Evolutionary conservation across 2,888 invertebrate species (phyloP).

Genomic region (Syrphus vitripennis): DNA sequence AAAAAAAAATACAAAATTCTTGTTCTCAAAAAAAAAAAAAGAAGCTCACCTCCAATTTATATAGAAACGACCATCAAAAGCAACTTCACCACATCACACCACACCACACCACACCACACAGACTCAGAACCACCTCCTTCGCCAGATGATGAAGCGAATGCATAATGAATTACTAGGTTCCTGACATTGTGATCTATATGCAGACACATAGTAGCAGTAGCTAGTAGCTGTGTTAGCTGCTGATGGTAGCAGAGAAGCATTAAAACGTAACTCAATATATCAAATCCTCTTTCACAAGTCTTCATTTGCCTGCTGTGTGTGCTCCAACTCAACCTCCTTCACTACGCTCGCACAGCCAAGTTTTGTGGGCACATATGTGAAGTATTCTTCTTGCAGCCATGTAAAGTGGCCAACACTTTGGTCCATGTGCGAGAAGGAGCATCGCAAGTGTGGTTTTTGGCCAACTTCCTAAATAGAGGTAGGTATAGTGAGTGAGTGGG

Average conservation of each 20-base stretch:
- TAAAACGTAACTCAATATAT: constrained; percentile 54
- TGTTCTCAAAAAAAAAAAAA: neutral
- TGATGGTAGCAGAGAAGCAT: no score
- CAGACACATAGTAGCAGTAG: constrained; percentile 1
- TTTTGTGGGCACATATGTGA: constrained; percentile 16
- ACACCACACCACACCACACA: no score
- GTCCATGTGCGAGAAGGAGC: neutral
- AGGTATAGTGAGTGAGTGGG: neutral
- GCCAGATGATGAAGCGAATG: constrained; percentile 57
- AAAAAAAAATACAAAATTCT: constrained; percentile 20
- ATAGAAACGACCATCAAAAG: neutral
- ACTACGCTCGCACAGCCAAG: neutral
- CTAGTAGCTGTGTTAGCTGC: neutral
- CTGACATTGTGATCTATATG: constrained; percentile 59
- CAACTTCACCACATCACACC: neutral
- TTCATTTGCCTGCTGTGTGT: constrained; percentile 43
- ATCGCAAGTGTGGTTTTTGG: constrained; percentile 10
- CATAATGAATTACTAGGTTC: constrained; percentile 62
- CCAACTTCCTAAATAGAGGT: neutral
- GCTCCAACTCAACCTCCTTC: neutral
- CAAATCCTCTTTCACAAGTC: constrained; percentile 46
- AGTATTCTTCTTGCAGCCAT: constrained; percentile 3
- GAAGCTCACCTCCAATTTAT: neutral
- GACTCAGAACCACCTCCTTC: constrained; percentile 1
- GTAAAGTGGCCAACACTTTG: constrained; percentile 52